A percentile compares a stretch with the other conserved stretches of the same genome.
phyloP scores from a whole-genome alignment of 2,113 vertebrate species.

The Macaca nemestrina region DNA sequence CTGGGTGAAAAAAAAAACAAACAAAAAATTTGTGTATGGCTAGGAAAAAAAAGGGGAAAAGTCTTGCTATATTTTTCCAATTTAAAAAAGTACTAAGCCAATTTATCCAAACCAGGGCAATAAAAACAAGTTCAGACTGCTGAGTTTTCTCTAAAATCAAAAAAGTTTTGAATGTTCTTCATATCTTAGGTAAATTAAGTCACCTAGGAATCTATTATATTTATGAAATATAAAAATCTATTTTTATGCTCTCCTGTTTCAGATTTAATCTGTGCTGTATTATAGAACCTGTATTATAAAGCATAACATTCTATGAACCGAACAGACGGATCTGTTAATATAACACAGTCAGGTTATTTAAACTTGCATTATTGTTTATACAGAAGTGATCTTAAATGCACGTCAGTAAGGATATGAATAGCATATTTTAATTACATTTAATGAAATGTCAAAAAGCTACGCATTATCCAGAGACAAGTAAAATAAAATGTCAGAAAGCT shows the following conservation, averaged over 20 bases:
- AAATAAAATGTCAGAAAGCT: constrained; percentile 58
- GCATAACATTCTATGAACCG: constrained; percentile 33
- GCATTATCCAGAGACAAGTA: neutral
- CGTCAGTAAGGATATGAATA: constrained; percentile 47
- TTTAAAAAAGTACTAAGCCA: neutral
- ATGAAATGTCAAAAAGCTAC: constrained; percentile 56
- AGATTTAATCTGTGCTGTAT: constrained; percentile 37
- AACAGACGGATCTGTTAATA: constrained; percentile 62
- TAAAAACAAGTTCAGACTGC: neutral
- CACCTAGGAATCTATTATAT: constrained; percentile 10
- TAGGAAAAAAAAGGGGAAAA: neutral
- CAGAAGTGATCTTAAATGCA: constrained; percentile 51
- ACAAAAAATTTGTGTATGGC: neutral
- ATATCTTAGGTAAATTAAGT: neutral
- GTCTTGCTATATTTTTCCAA: neutral
- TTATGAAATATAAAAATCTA: neutral
- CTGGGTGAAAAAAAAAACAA: no score
- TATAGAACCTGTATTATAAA: neutral
- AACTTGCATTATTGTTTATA: constrained; percentile 51
- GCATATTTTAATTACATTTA: constrained; percentile 58
- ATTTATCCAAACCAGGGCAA: neutral
- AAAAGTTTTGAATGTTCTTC: neutral
- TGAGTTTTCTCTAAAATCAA: neutral
- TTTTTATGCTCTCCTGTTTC: neutral
- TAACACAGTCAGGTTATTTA: constrained; percentile 54